Evolutionary conservation across 2,888 invertebrate species (phyloP).

Genomic region (Drosophila vallismaia): DNA sequence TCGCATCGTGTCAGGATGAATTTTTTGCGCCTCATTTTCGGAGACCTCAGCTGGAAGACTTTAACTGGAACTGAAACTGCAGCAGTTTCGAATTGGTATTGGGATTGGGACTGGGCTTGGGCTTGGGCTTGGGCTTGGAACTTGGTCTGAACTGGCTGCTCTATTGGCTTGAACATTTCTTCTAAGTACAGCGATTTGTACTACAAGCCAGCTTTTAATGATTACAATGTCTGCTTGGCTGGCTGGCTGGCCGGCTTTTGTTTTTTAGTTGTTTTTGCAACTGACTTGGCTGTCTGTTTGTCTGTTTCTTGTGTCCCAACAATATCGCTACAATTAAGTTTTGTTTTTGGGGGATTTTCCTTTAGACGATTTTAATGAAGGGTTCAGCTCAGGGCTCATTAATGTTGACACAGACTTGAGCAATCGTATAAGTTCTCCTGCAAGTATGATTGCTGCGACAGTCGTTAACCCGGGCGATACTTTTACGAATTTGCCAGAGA

Average conservation of each 20-base stretch:
- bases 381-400: slow-evolving; percentile 60
- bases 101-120: not conserved
- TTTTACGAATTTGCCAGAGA: slow-evolving; percentile 7
- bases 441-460: slow-evolving; percentile 25
- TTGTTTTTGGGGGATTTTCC: slow-evolving; percentile 53
- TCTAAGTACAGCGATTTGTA: slow-evolving; percentile 78
- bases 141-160: slow-evolving; percentile 45
- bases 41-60: slow-evolving; percentile 42
- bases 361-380: slow-evolving; percentile 66
- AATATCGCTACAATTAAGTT: slow-evolving; percentile 76
- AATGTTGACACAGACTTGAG: slow-evolving; percentile 50
- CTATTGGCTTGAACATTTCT: slow-evolving; percentile 70
- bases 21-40: slow-evolving; percentile 76
- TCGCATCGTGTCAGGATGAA: slow-evolving; percentile 79
- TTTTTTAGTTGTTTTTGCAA: slow-evolving; percentile 39
- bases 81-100: not conserved
- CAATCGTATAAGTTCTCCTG: slow-evolving; percentile 14
- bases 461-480: slow-evolving; percentile 18
- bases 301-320: slow-evolving; percentile 48
- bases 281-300: slow-evolving; percentile 33
- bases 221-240: slow-evolving; percentile 71
- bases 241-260: slow-evolving; percentile 38
- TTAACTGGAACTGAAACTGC: slow-evolving; percentile 7
- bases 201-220: slow-evolving; percentile 75
- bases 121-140: not conserved